Conservation (phyloP, 1,140 invertebrate genomes). For the Drosophila subobscura region DNA sequence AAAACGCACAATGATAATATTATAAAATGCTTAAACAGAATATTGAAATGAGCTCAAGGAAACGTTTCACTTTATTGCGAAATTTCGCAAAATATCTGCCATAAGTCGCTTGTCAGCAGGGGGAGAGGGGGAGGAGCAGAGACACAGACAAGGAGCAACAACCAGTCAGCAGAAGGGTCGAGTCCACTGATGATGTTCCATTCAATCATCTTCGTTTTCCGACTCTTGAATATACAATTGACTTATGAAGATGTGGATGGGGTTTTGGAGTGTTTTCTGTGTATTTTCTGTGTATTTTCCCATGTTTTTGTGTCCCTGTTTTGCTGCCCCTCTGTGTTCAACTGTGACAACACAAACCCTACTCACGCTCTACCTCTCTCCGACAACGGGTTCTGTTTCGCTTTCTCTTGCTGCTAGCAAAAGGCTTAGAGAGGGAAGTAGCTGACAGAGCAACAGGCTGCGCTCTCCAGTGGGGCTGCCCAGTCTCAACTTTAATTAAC, state of each 20-base stretch:
- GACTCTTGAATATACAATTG: conserved; percentile 19
- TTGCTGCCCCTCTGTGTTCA: no score
- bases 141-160: neutral
- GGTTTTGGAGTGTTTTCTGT: conserved; percentile 3
- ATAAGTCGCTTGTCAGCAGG: no score
- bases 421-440: conserved; percentile 7
- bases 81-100: conserved; percentile 19
- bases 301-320: no score
- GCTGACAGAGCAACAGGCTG: neutral
- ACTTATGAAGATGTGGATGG: conserved; percentile 1
- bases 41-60: conserved; percentile 43
- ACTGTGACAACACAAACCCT: conserved; percentile 14
- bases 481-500: conserved; percentile 35
- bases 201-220: conserved; percentile 27
- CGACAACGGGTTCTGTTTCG: neutral
- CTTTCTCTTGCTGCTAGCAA: neutral
- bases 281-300: no score
- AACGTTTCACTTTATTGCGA: conserved; percentile 46
- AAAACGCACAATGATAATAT: conserved; percentile 44
- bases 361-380: conserved; percentile 2
- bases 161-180: conserved; percentile 7
- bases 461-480: neutral
- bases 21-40: conserved; percentile 49
- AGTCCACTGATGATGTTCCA: neutral
- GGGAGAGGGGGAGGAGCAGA: no score